Evolutionary conservation across 2,113 vertebrate genomes (phyloP), one percentile per base, ranked within the genome.

Genomic region (Notothenia coriiceps): DNA sequence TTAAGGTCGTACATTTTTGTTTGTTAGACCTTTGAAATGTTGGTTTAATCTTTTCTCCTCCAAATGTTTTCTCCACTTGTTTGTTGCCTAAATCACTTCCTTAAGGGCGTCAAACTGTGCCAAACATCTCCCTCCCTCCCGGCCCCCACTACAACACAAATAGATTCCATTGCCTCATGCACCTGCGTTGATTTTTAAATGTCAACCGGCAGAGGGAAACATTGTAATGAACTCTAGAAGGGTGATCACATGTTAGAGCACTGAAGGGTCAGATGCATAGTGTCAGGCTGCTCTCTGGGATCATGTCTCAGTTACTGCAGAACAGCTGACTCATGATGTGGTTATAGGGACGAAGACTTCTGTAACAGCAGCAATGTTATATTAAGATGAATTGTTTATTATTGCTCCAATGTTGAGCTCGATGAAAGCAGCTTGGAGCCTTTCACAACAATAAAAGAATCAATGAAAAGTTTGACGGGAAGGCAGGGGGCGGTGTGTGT

Each of bases 101-200:
- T 86, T 84, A 83, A 74, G 74, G 88, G 87, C 86, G 84, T 88
- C 85, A 83, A 90, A 88, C 57, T 47, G 52, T 40, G 25, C 63
- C 69, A 61, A 56, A 68, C 33, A 12, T 64, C 10, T 10, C 3
- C 69, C 20, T 54, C 29, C 12, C 69, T 70, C 51, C 18, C 6
- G 10, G 47, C 50, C 66, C 64, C 54, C 40, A 44, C 62, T 55
- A 15, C 18, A 12, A 69, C 15, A 46, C n/a, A 62, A 80, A 81
- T 74, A 69, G 70, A 79, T 84, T 84, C 46, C 67, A 65, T 50
- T 25, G 52, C 64, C 72, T 65, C 10, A 1, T 49, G 56, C 57
- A 78, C 63, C 43, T 75, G 66, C 33, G 55, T 51, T 35, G 59
- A 17, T 70, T 82, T 84, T 83, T 82, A 90, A 89, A 83, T 84